A percentile compares a stretch with the other conserved stretches of the same genome.
phyloP scores from a whole-genome alignment of 2,797 vertebrate species.

The Pseudopleuronectes americanus region DNA sequence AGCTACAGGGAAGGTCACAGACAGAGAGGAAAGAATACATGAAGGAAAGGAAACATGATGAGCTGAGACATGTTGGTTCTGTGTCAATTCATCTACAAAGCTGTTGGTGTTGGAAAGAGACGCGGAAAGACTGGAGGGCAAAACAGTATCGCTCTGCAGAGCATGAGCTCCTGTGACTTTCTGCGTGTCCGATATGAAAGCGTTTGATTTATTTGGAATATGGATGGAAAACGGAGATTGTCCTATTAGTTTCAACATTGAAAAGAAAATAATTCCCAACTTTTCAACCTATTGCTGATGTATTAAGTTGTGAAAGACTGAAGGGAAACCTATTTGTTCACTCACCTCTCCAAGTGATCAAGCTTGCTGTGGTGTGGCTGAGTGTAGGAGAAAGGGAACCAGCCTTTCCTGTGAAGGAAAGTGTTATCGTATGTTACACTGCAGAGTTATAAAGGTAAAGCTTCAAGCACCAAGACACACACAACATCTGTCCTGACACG shows the following conservation, averaged over 20 bases:
- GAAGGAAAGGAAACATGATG: constrained; percentile 23
- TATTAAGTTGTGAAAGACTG: neutral
- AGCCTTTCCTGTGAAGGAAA: constrained; percentile 85
- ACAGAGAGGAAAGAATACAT: constrained; percentile 30
- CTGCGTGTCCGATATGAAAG: constrained; percentile 12
- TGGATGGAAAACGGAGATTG: constrained; percentile 7
- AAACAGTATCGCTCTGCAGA: constrained; percentile 4
- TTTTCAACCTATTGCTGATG: neutral
- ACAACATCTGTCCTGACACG: too few species aligned
- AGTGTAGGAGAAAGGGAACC: constrained; percentile 92
- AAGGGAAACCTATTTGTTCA: neutral
- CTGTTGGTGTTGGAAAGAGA: constrained; percentile 48
- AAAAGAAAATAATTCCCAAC: constrained; percentile 6
- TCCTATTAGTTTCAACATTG: constrained; percentile 20
- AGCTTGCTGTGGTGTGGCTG: constrained; percentile 76
- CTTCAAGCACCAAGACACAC: neutral
- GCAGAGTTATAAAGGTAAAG: neutral
- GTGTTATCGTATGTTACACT: neutral
- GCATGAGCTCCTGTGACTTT: constrained; percentile 2
- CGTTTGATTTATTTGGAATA: constrained; percentile 22
- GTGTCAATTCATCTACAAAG: constrained; percentile 33
- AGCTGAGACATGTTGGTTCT: constrained; percentile 26
- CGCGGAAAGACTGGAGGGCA: constrained; percentile 26
- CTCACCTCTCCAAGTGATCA: constrained; percentile 81
- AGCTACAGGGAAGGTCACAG: constrained; percentile 60